phyloP scores from a whole-genome alignment of 2,113 vertebrate species.

The Haemorhous mexicanus region DNA sequence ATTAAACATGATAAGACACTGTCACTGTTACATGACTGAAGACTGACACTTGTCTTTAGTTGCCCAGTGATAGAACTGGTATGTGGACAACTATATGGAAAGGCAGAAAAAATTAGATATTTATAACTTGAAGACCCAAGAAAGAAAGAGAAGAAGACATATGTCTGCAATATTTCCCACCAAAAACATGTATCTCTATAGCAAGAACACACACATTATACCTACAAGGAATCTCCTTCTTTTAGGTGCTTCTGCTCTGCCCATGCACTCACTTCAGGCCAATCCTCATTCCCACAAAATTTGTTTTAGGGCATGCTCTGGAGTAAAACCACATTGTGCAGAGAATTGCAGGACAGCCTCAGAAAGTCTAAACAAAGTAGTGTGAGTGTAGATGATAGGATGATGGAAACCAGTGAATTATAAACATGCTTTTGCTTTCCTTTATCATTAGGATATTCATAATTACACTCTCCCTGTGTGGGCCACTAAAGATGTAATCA shows the following conservation, averaged over 20 bases:
- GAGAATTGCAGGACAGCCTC: background rate
- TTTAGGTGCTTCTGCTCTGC: background rate
- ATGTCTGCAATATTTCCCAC: background rate
- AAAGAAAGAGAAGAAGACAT: background rate
- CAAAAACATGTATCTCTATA: background rate
- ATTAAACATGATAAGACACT: background rate
- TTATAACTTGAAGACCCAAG: background rate
- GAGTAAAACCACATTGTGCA: background rate
- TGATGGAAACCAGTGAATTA: background rate
- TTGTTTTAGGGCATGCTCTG: background rate
- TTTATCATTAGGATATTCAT: slow-evolving; percentile 74
- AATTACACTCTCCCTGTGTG: slow-evolving; percentile 82
- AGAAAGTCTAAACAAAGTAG: background rate
- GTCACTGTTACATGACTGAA: background rate
- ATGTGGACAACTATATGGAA: background rate
- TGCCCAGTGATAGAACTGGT: background rate
- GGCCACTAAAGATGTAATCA: slow-evolving; percentile 76
- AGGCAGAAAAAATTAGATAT: background rate
- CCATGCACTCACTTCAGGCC: background rate
- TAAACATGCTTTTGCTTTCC: background rate
- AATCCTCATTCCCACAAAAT: background rate
- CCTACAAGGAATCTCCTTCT: background rate
- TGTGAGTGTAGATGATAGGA: background rate
- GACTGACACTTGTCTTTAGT: background rate
- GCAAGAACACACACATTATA: background rate